Base-by-base conservation (phyloP, 2,797 vertebrate genomes). In the Buphagus erythrorhynchus region DNA sequence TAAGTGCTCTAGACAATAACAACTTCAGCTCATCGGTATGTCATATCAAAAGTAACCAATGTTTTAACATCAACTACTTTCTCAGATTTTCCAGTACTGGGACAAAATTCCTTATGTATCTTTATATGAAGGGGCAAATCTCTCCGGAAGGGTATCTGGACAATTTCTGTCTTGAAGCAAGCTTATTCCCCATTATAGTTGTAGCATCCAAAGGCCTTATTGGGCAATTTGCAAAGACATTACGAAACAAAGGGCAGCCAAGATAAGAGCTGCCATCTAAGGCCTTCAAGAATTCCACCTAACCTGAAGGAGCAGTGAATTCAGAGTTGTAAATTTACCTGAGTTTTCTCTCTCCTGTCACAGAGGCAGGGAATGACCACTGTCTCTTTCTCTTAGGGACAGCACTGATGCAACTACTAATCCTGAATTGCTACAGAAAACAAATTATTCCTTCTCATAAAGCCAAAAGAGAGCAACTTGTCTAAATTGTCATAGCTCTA, bases 111-210 rank as follows among this genome's bases (percentile, higher is more conserved):
- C 7, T 52, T 65, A 2, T 31, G 4, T 62, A 58, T 16, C 20
- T 65, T 78, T 6, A 29, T 18, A n/a, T 38, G 25, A 81, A 93
- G 48, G 33, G 33, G 79, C 2, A 0, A 52, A 35, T 76, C 72
- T 79, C 19, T 31, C 45, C 9, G 2, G 11, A 58, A 73, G 28
- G 35, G 21, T 71, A 67, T 52, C 4, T 2, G 1, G 5, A 0
- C 24, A 29, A 42, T 52, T 86, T 90, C 59, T 84, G 11, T 72
- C 67, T 75, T 72, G 42, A 40, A 68, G 43, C 29, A 74, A 54
- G 18, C 7, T 69, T 35, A 15, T 62, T 54, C 26, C 26, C 8
- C 11, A 1, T 31, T 49, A 15, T 16, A 58, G 25, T 5, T 51
- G 16, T 36, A 33, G 31, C 1, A 2, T 69, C 59, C 45, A 61